Conservation (phyloP, 2,888 invertebrate genomes). For the Timandra comae region DNA sequence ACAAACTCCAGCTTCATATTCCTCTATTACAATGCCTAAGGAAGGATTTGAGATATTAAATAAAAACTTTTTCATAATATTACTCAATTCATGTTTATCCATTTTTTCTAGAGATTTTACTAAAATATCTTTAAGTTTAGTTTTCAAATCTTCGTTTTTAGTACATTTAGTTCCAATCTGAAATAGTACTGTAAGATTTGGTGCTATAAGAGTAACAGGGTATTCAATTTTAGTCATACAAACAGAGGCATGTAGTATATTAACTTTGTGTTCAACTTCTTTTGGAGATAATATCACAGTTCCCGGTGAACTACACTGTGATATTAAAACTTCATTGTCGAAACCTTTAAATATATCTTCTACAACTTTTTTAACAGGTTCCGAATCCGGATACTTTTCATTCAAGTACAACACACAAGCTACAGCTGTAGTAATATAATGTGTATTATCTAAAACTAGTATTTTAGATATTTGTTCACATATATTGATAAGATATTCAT, state of each 20-base stretch:
- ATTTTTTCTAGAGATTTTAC: conserved; percentile 46
- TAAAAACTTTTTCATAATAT: conserved; percentile 33
- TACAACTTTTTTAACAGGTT: conserved; percentile 40
- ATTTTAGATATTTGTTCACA: conserved; percentile 71
- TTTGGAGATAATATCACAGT: conserved; percentile 50
- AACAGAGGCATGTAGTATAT: conserved; percentile 51
- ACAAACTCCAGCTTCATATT: conserved; percentile 55
- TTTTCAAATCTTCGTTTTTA: conserved; percentile 40
- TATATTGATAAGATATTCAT: conserved; percentile 73
- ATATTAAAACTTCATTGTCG: conserved; percentile 32
- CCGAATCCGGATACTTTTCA: conserved; percentile 61
- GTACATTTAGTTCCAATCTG: conserved; percentile 50
- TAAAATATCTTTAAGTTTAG: conserved; percentile 51
- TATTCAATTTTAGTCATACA: conserved; percentile 42
- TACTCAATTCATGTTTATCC: conserved; percentile 28
- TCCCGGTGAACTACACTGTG: conserved; percentile 40
- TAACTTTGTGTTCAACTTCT: conserved; percentile 54
- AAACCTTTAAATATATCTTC: conserved; percentile 44
- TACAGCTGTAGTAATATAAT: conserved; percentile 68
- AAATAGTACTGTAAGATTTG: conserved; percentile 62
- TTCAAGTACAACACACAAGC: conserved; percentile 74
- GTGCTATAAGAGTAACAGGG: conserved; percentile 44
- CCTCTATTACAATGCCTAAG: conserved; percentile 35
- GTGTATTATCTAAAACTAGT: conserved; percentile 53
- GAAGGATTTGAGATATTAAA: conserved; percentile 33